These are phyloP conservation scores for Theocolax elegans DNA, from an alignment of 1,140 invertebrate species.

Conservation along the genomic window DNA sequence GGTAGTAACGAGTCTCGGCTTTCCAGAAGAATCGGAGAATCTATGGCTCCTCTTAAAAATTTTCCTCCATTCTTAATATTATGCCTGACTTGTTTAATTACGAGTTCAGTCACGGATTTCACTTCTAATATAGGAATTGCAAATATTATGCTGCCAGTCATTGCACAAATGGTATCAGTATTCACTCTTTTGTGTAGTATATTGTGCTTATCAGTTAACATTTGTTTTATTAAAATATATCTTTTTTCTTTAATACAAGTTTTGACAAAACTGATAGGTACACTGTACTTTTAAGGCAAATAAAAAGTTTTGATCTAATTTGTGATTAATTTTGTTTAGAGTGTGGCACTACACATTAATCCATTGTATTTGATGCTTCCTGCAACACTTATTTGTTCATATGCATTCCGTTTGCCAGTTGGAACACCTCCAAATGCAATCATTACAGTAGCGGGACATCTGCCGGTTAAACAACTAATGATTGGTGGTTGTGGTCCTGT, in stretches of 20 bases:
- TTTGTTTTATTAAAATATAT: not conserved
- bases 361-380: slow-evolving; percentile 91
- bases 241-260: not conserved
- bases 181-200: slow-evolving; percentile 8
- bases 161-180: slow-evolving; percentile 77
- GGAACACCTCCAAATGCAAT: slow-evolving; percentile 91
- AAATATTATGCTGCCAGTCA: slow-evolving; percentile 84
- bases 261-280: not conserved
- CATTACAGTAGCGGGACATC: slow-evolving; percentile 79
- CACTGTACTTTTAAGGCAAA: not conserved
- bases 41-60: slow-evolving; percentile 69
- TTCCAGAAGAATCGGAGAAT: slow-evolving; percentile 74
- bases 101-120: slow-evolving; percentile 80
- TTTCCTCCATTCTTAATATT: slow-evolving; percentile 70
- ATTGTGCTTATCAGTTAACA: not conserved
- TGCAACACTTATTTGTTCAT: slow-evolving; percentile 82
- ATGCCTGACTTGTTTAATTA: slow-evolving; percentile 69
- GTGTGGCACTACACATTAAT: slow-evolving; percentile 75
- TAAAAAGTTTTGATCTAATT: not conserved
- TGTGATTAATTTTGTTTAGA: slow-evolving; percentile 56
- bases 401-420: slow-evolving; percentile 79
- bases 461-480: slow-evolving; percentile 78
- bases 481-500: slow-evolving; percentile 59
- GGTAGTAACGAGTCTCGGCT: slow-evolving; percentile 80
- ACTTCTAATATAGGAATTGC: slow-evolving; percentile 87